Conservation (phyloP, 1,140 invertebrate species). For the Macrobrachium rosenbergii region DNA sequence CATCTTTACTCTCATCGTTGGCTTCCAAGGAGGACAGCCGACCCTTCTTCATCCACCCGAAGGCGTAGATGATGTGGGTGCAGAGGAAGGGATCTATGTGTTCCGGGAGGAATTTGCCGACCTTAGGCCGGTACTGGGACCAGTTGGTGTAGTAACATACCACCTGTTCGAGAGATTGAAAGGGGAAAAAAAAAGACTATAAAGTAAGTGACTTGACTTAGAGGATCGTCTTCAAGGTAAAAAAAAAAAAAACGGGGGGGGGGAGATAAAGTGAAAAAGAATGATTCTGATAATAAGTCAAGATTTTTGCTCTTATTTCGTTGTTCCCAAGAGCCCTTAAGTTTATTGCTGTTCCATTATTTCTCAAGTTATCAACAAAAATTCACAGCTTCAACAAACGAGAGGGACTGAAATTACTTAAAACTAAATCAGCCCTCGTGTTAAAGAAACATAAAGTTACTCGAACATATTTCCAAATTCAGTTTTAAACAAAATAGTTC, state of each 20-base stretch:
- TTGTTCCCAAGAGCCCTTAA: not conserved
- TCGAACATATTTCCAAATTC: no score
- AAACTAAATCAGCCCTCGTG: no score
- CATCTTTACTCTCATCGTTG: conserved; percentile 93
- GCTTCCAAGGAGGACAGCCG: conserved; percentile 91
- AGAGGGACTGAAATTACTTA: no score
- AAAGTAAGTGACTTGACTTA: not conserved
- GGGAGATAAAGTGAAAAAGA: not conserved
- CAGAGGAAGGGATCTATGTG: conserved; percentile 95
- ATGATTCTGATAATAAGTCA: not conserved
- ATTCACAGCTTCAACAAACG: no score
- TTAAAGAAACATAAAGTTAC: no score
- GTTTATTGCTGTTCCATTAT: not conserved
- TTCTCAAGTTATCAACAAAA: no score
- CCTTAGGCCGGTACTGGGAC: conserved; percentile 94
- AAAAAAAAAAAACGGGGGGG: not conserved
- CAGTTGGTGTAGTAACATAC: conserved; percentile 98
- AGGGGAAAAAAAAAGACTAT: not conserved
- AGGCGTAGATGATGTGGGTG: conserved; percentile 96
- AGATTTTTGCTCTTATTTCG: not conserved
- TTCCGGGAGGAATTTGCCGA: conserved; percentile 94
- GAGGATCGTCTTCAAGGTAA: not conserved
- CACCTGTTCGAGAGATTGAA: conserved; percentile 68
- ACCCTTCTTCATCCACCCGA: conserved; percentile 96
- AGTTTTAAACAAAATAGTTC: no score